Base-by-base conservation (phyloP, 1,140 invertebrate genomes). In the Bombus cullumanus region DNA sequence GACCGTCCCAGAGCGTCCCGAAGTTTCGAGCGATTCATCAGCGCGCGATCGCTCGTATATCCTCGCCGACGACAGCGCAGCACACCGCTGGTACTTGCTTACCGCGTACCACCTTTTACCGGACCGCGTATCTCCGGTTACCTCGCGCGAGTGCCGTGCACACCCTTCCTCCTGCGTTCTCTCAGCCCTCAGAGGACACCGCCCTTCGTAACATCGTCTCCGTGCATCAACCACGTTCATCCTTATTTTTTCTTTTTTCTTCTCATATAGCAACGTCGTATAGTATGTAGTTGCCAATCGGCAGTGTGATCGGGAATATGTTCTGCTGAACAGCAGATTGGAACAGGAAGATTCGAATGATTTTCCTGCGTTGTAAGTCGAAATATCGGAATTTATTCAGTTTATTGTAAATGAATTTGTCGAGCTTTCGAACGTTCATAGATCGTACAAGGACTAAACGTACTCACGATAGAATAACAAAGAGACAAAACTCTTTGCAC, bases 1-100 rank as follows among this genome's bases (percentile, higher is more conserved):
- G 69, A 76, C 84, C 77, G 75, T 82, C 39, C 79, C 81, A 53
- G 86, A 85, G 85, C 86, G 85, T 80, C 79, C 88, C 91, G 83
- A 75, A 91, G 85, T 88, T 92, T 90, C 88, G 74, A 87, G 87
- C 91, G 88, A 94, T 94, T 92, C 93, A 94, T 94, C 93, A 93
- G 91, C 89, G 68, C 77, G 41, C 89, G 91, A 93, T 93, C 89
- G 93, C 92, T 93, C 92, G 92, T 93, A 92, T 93, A 93, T 93
- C 59, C 85, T 88, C 77, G 28, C 28, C n/a, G 73, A 41, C 74
- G 88, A 90, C 89, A 90, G 82, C 79, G 77, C 79, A 68, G 62
- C 85, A 82, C 64, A 79, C 71, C 87, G 73, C 64, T 66, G 68
- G 53, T 66, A 66, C 78, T 81, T 75, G 78, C 78, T 81, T n/a